phyloP scores from a whole-genome alignment of 2,797 vertebrate genomes.

The Octomys mimax region DNA sequence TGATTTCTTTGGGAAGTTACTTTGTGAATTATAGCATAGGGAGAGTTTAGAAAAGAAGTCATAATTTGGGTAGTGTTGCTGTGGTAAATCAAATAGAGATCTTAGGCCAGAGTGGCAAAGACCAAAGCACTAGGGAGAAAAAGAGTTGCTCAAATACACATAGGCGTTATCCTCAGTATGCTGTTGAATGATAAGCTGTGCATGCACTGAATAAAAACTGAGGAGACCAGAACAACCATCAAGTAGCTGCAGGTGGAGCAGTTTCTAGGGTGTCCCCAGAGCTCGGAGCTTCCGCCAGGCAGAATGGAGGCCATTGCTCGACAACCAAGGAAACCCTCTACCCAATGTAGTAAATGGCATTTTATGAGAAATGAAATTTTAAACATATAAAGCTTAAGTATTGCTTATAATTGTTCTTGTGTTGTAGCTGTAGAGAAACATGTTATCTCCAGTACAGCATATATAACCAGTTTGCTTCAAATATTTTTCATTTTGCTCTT shows the following conservation, averaged over 20 bases:
- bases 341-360: background rate
- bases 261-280: background rate
- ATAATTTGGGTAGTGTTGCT: background rate
- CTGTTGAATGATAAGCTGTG: background rate
- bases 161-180: background rate
- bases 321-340: background rate
- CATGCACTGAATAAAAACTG: background rate
- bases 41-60: background rate
- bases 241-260: background rate
- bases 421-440: background rate
- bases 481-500: background rate
- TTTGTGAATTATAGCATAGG: background rate
- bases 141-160: background rate
- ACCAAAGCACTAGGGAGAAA: background rate
- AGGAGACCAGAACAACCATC: background rate
- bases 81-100: background rate
- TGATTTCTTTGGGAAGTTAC: background rate
- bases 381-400: background rate
- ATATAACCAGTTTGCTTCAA: slow-evolving; percentile 1
- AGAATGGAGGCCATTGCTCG: background rate
- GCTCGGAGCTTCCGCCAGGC: background rate
- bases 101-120: background rate
- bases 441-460: background rate
- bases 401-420: background rate
- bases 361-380: background rate